These are phyloP conservation scores for Jordanella pulchra DNA, from an alignment of 2,797 vertebrate species.

Conservation along the genomic window DNA sequence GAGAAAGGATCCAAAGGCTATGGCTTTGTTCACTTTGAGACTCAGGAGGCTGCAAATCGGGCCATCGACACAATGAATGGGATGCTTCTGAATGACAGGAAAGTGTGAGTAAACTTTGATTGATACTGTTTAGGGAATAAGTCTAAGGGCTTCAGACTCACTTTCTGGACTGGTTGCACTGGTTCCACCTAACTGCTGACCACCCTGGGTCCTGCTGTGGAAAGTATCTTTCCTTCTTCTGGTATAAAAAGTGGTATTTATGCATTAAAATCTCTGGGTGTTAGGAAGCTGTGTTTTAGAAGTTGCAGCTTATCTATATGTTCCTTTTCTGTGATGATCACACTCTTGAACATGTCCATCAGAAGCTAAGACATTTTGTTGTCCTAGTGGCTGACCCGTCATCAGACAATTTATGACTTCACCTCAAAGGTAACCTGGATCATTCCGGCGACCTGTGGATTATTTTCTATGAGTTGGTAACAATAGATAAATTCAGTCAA, in stretches of 20 bases:
- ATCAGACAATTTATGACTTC: no score
- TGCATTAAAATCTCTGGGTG: no score
- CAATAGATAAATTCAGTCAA: no score
- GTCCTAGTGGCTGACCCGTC: no score
- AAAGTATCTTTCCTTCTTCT: not conserved
- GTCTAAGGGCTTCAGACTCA: not conserved
- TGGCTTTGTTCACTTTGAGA: constrained; percentile 98
- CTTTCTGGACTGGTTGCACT: not conserved
- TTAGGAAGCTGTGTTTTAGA: no score
- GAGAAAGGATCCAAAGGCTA: constrained; percentile 95
- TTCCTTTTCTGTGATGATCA: no score
- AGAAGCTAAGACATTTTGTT: no score
- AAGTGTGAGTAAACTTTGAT: constrained; percentile 87
- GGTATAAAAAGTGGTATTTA: not conserved
- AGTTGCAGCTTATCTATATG: no score
- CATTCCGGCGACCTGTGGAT: no score
- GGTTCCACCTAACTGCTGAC: not conserved
- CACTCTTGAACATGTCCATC: no score
- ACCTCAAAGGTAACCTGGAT: no score
- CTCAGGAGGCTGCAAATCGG: constrained; percentile 89
- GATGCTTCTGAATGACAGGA: constrained; percentile 96
- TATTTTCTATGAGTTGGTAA: no score
- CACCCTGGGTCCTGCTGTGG: not conserved
- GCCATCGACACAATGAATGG: constrained; percentile 97
- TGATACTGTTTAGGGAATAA: not conserved